phyloP scores from a whole-genome alignment of 2,797 vertebrate species.

The Trichosurus vulpecula region DNA sequence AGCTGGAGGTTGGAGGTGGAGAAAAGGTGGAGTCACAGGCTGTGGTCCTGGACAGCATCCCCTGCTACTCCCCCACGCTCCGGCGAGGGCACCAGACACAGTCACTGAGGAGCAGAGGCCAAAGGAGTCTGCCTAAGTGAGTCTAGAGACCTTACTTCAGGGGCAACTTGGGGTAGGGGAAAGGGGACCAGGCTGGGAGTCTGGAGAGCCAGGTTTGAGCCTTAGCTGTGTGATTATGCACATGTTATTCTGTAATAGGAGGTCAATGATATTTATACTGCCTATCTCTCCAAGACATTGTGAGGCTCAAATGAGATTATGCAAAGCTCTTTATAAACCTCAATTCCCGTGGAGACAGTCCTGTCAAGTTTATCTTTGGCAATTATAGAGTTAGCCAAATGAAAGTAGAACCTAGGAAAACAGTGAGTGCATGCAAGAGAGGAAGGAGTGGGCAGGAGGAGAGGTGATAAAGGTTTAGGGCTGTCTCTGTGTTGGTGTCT shows the following conservation, averaged over 20 bases:
- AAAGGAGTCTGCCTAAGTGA: neutral
- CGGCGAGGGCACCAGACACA: neutral
- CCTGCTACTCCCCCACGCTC: no score
- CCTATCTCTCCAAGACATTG: neutral
- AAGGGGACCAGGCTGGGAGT: neutral
- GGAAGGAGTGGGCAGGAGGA: accelerated
- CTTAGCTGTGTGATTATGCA: neutral
- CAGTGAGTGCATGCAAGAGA: accelerated
- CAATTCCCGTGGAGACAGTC: neutral
- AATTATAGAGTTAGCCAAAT: neutral
- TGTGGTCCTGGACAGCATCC: accelerated
- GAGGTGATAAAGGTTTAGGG: neutral
- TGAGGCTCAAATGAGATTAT: neutral
- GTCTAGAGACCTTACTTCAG: neutral
- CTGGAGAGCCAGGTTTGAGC: neutral
- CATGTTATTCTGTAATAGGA: neutral
- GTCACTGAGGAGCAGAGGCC: neutral
- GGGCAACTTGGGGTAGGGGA: neutral
- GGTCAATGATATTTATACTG: neutral
- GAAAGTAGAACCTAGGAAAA: neutral
- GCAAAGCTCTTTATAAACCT: neutral
- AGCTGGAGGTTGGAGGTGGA: accelerated
- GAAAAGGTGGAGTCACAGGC: neutral
- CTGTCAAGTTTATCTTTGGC: neutral
- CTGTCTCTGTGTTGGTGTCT: neutral